Evolutionary conservation across 1,140 invertebrate species (phyloP), one percentile per base, ranked within the genome.

Genomic region (Triops cancriformis): DNA sequence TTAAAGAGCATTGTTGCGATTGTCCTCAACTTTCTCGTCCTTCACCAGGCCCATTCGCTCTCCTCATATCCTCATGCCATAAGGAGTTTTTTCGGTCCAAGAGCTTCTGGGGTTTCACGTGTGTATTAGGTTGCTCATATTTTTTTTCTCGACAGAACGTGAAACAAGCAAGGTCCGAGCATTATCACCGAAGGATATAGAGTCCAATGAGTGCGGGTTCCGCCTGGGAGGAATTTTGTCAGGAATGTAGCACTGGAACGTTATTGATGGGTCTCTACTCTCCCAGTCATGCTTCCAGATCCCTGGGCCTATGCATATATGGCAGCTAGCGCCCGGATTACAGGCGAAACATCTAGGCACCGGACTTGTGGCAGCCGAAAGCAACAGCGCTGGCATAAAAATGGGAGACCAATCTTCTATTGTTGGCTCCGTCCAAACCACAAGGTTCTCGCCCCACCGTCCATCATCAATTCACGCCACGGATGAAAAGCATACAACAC

Each of bases 171-270:
- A 37, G 31, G 31, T 37, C 31, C 31, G 31, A 37, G 31, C 31
- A 37, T 37, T 64, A 11, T 64, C 14, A 64, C 14, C n/a, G 45
- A 64, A 64, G 45, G 4, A 0, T 64, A 64, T 23, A 64, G 6
- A n/a, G 23, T 9, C 51, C 10, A 64, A 37, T 37, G 51, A 64
- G 23, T 64, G 7, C 14, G 31, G 18, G 51, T 64, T 23, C 18
- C 14, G 51, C 51, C 51, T 64, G 51, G 51, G 18, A 64, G 51
- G 51, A 64, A 64, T 64, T 64, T 64, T 64, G 51, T 64, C 51
- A n/a, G 51, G 51, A 64, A 64, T 64, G 51, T 23, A 0, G 45
- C 45, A 5, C 10, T 14, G 4, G 31, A 64, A 3, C 14, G 45
- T 0, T 64, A 64, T 64, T 64, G 51, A 64, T 64, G 51, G 51